A percentile compares a stretch with the other conserved stretches of the same genome.
These are phyloP conservation scores for Neolamprologus devosi DNA, from an alignment of 2,113 vertebrate genomes.

Conservation along the genomic window DNA sequence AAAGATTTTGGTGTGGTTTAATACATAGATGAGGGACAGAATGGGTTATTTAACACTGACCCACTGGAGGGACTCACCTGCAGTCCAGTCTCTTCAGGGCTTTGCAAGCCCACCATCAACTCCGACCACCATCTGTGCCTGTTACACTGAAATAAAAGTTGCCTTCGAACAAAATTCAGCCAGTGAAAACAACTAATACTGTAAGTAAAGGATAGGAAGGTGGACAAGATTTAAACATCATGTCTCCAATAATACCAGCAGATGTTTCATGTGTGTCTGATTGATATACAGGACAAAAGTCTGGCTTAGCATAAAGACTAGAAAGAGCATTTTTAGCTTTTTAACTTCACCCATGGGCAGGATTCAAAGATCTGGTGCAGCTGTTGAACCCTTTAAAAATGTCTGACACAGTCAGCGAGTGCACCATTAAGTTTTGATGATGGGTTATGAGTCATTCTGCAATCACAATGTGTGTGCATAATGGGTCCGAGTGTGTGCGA, in stretches of 20 bases:
- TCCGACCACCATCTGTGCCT: not conserved
- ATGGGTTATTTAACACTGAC: not conserved
- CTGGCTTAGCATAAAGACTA: not conserved
- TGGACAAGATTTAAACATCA: not conserved
- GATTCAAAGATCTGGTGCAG: not conserved
- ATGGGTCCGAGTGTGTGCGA: not conserved
- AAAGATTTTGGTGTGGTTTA: no score
- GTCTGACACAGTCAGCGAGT: not conserved
- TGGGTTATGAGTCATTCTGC: slow-evolving; percentile 13
- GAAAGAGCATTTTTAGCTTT: not conserved
- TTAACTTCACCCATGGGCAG: not conserved
- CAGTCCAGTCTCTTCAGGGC: not conserved
- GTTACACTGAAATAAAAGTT: not conserved
- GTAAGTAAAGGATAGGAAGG: not conserved
- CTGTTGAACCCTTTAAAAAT: not conserved
- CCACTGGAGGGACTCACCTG: not conserved
- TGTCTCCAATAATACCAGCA: not conserved
- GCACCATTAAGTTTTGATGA: slow-evolving; percentile 8
- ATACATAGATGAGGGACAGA: no score
- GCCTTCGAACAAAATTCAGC: not conserved
- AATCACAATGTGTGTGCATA: not conserved
- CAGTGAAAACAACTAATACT: not conserved
- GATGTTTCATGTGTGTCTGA: not conserved
- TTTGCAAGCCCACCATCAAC: not conserved
- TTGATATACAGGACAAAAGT: not conserved